A percentile compares a stretch with the other conserved stretches of the same genome.
These are phyloP conservation scores for Danio aesculapii DNA, from an alignment of 2,797 vertebrate genomes.

Conservation along the genomic window DNA sequence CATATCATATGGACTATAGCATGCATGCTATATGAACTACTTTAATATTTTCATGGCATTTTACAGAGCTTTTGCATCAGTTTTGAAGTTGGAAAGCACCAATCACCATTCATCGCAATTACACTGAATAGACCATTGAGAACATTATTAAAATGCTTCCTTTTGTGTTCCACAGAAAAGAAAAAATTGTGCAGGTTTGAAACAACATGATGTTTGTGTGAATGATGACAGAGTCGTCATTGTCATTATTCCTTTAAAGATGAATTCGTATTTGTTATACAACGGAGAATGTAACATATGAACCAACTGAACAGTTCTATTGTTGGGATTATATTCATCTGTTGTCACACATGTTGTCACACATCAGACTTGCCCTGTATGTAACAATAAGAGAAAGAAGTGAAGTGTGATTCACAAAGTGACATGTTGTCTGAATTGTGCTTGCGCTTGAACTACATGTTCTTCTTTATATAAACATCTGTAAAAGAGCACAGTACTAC, in stretches of 20 bases:
- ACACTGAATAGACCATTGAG: not conserved
- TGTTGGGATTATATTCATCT: conserved; percentile 27
- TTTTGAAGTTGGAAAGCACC: not conserved
- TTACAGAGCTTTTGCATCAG: not conserved
- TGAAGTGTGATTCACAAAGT: conserved; percentile 24
- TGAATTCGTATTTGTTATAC: not conserved
- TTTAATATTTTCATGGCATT: not conserved
- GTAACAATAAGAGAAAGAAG: conserved; percentile 43
- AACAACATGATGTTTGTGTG: not conserved
- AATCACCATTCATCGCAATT: not conserved
- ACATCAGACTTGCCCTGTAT: conserved; percentile 35
- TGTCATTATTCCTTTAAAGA: conserved; percentile 6
- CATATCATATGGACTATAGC: not conserved
- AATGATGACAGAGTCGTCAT: not conserved
- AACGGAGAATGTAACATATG: not conserved
- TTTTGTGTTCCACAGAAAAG: not conserved
- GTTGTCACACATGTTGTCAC: conserved; percentile 36
- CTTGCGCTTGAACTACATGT: not conserved
- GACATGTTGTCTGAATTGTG: not conserved
- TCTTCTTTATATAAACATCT: not conserved
- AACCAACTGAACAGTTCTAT: conserved; percentile 27
- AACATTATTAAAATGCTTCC: not conserved
- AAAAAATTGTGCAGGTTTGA: not conserved
- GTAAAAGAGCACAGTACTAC: not conserved
- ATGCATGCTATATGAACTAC: not conserved